Conservation (phyloP, 2,888 invertebrate species). For the Oscheius myriophilus region DNA sequence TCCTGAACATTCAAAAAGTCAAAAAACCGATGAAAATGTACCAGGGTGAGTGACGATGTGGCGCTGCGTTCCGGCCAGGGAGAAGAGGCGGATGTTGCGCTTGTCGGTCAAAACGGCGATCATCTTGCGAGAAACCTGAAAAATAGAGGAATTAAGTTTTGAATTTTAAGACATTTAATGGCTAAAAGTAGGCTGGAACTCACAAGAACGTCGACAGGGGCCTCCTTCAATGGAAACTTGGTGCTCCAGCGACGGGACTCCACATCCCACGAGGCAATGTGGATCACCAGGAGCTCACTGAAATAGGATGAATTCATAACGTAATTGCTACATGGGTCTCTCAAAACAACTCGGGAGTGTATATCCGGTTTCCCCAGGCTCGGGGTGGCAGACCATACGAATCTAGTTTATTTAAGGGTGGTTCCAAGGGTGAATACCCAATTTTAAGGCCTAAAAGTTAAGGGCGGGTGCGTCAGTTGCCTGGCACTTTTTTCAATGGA, state of each 20-base stretch:
- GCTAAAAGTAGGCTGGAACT: neutral
- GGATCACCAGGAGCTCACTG: slow-evolving; percentile 49
- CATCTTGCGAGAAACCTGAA: slow-evolving; percentile 77
- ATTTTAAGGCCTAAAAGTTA: too few relatives aligned
- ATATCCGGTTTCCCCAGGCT: too few relatives aligned
- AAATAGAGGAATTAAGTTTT: too few relatives aligned
- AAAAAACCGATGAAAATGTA: neutral
- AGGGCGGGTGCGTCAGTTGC: too few relatives aligned
- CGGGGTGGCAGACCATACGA: too few relatives aligned
- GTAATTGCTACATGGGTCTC: neutral
- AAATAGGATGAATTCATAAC: neutral
- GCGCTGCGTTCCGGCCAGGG: slow-evolving; percentile 86
- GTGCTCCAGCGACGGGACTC: slow-evolving; percentile 54
- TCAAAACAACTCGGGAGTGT: too few relatives aligned
- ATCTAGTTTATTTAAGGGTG: too few relatives aligned
- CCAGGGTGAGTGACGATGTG: slow-evolving; percentile 82
- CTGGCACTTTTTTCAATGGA: too few relatives aligned
- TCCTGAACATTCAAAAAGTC: slow-evolving; percentile 24
- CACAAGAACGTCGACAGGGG: slow-evolving; percentile 75
- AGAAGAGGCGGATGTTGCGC: slow-evolving; percentile 84
- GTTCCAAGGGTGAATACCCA: too few relatives aligned
- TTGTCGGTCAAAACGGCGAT: slow-evolving; percentile 83
- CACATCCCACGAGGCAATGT: slow-evolving; percentile 54
- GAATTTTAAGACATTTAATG: too few relatives aligned
- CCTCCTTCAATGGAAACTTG: slow-evolving; percentile 76